These are phyloP conservation scores for Gila orcuttii DNA, from an alignment of 2,113 vertebrate species.

Conservation along the genomic window DNA sequence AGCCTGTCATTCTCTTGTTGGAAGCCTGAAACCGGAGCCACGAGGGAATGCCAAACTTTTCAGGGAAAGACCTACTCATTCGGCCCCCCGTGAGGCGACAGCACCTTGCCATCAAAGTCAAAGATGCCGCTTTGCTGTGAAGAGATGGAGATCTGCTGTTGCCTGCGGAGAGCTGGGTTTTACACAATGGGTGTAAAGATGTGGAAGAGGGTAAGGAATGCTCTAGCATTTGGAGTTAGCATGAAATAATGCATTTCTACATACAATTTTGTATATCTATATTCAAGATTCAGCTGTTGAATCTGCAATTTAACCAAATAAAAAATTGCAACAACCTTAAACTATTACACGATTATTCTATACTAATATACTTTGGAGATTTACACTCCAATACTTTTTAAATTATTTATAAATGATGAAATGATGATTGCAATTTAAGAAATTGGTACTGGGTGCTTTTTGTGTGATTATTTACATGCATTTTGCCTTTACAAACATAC, in stretches of 20 bases:
- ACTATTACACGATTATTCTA: neutral
- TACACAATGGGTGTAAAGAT: constrained; percentile 26
- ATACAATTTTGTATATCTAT: neutral
- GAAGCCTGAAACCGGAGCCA: constrained; percentile 58
- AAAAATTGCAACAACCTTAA: neutral
- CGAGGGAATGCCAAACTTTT: constrained; percentile 63
- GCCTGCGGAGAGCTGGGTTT: constrained; percentile 48
- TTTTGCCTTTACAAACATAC: neutral
- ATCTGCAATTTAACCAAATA: neutral
- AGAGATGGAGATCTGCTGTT: constrained; percentile 64
- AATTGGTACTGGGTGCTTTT: neutral
- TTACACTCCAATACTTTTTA: neutral
- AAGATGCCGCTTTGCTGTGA: constrained; percentile 38
- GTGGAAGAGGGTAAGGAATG: constrained; percentile 43
- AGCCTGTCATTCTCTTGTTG: constrained; percentile 62
- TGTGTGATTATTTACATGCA: neutral
- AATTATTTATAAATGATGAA: neutral
- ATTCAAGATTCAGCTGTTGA: neutral
- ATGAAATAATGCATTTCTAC: constrained; percentile 3
- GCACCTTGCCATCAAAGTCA: constrained; percentile 36
- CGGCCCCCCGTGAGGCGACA: constrained; percentile 55
- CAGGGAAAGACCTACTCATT: constrained; percentile 52
- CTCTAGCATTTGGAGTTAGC: constrained; percentile 38
- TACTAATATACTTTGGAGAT: neutral
- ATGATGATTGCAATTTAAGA: neutral